Base-by-base conservation (phyloP, 2,797 vertebrate genomes). In the Scolopax rusticola region DNA sequence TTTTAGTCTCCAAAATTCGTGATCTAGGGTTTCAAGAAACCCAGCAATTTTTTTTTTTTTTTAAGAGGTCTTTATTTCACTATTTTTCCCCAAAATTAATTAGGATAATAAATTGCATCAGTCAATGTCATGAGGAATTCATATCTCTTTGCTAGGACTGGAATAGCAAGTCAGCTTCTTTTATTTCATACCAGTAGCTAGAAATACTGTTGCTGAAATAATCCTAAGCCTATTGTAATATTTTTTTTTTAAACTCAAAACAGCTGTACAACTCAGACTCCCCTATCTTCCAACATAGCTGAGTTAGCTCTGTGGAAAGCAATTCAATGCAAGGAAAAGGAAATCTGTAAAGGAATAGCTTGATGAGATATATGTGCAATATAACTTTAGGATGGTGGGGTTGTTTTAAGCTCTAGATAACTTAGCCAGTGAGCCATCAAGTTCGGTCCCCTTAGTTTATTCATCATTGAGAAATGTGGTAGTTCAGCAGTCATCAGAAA, bases 41-140 rank as follows among this genome's bases (percentile, higher is more conserved):
- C 1, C 3, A 30, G 3, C 1, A 1, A 33, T 33, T 33, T 11
- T 43, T 54, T 4, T 2, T 2, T 45, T 47, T 47, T 50, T 4
- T 2, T 2, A 63, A 86, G 5, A 23, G 1, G 0, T 41, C n/a
- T 54, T 50, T 36, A 54, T 56, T 76, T 53, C 32, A 36, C 4
- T 48, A 4, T 45, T 80, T 48, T n/a, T 5, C 7, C 60, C 4
- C 3, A 9, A 56, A 83, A 51, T 20, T 4, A 63, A 28, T 67
- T 41, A 38, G 4, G 5, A 43, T 15, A 7, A 30, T 80, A 50
- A 86, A 54, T 6, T 14, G 0, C 36, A 47, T 41, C 24, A 23
- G 27, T 56, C 24, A 36, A 3, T 43, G 9, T 24, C 25, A 61
- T 1, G 3, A 59, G 11, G 8, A 51, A 50, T 38, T 81, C 3